Evolutionary conservation across 2,888 invertebrate species (phyloP), one percentile per base, ranked within the genome.

Genomic region (Apodemia mormo): DNA sequence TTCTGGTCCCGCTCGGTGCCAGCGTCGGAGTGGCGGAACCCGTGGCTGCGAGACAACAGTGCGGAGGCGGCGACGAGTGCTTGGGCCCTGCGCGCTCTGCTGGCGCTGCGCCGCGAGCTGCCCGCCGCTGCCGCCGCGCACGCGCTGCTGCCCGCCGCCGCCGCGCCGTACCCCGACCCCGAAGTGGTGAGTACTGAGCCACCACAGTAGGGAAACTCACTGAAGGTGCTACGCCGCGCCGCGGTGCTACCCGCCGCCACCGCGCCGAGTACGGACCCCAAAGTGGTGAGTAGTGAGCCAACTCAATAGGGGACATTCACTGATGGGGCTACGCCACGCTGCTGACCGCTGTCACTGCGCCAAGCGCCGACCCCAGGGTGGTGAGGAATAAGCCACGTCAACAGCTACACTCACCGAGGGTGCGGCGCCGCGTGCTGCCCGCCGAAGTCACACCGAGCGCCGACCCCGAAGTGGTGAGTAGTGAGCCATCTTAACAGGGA

Each of bases 11-110:
- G 92, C 0, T 81, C 81, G 45, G 74, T 90, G 1, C 76, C 82
- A 0, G 87, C 85, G 4, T 78, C 82, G 0, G 92, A 92, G 76
- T 88, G 88, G 87, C 86, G 88, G 64, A 94, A 92, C 78, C 93
- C 93, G 0, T 92, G 93, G 90, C 79, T 88, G 74, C 81, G 78
- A 45, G 85, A 83, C 69, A 92, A 90, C 80, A 90, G 85, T 68
- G 72, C 90, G 52, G 90, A 88, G 77, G 92, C 99, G 5, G 97
- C 97, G 85, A 97, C 97, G 77, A 98, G 99, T 0, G 96, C 98
- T 0, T 99, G 99, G 86, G 97, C 96, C 0, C 89, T 99, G 70
- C 92, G 98, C 70, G 95, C 97, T 0, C 95, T 95, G 82, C 80
- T 95, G 14, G 93, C 83, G 1, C 82, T 85, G 37, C 81, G 86